A percentile compares a stretch with the other conserved stretches of the same genome.
phyloP scores from a whole-genome alignment of 2,113 vertebrate genomes.

The Nerophis ophidion region DNA sequence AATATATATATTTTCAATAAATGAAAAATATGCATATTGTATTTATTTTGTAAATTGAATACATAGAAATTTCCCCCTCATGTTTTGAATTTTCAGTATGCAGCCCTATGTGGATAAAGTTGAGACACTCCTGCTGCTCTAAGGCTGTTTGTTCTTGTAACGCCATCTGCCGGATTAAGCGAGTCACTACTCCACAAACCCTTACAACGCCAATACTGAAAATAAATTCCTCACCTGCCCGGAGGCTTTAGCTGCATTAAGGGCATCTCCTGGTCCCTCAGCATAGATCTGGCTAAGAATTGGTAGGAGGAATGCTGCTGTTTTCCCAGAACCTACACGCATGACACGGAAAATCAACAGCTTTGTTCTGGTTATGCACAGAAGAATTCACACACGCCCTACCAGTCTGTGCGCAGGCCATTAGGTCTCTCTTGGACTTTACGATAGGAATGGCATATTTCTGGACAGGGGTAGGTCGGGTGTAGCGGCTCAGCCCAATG shows the following conservation, averaged over 20 bases:
- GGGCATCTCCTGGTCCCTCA: conserved; percentile 90
- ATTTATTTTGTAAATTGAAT: too few relatives aligned
- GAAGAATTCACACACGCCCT: conserved; percentile 2
- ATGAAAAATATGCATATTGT: too few relatives aligned
- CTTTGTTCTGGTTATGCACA: neutral
- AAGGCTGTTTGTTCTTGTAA: too few relatives aligned
- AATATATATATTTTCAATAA: too few relatives aligned
- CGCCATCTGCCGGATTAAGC: too few relatives aligned
- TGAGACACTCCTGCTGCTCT: too few relatives aligned
- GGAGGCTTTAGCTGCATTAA: conserved; percentile 80
- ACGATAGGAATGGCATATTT: conserved; percentile 98
- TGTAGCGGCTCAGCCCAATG: conserved; percentile 88
- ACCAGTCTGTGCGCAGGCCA: conserved; percentile 98
- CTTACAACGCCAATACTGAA: neutral
- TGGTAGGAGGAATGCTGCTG: conserved; percentile 91
- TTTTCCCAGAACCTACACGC: conserved; percentile 84
- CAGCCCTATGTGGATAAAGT: too few relatives aligned
- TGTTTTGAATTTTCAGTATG: too few relatives aligned
- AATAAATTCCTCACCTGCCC: conserved; percentile 50
- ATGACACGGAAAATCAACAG: conserved; percentile 4
- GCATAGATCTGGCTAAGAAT: conserved; percentile 94
- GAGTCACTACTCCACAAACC: too few relatives aligned
- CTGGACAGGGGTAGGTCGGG: conserved; percentile 93
- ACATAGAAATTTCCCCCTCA: too few relatives aligned
- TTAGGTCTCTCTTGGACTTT: conserved; percentile 92